Base-by-base conservation (phyloP, 2,888 invertebrate genomes). In the Hydriomena furcata region DNA sequence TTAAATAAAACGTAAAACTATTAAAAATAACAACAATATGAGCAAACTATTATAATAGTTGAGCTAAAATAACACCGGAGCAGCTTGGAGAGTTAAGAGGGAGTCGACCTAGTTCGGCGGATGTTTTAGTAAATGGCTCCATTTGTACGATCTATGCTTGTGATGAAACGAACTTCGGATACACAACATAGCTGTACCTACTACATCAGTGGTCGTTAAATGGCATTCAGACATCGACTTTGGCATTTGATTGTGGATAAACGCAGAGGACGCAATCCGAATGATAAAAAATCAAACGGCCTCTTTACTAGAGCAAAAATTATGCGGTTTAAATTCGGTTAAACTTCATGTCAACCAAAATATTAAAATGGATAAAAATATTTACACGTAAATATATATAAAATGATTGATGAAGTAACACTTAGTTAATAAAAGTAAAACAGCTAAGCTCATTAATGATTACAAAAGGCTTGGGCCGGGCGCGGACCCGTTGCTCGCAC, bases 381-480 rank as follows among this genome's bases (percentile, higher is more conserved):
- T 88, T 79, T 87, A 89, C 84, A 88, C 69, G 78, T 79, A 82
- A 61, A 79, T 78, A 85, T 82, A 86, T 84, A 85, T 88, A 87
- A 84, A 87, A 88, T 84, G 88, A 88, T 86, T 84, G 88, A 89
- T 84, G 89, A 84, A 82, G 81, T 89, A 89, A 90, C 89, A 89
- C 89, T 89, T 89, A 89, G 45, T 45, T 74, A 81, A 84, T 87
- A 89, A 89, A 88, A 85, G 79, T 88, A 88, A 88, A 89, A 89
- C 82, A 88, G 89, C 88, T 90, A 90, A 90, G 89, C 89, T 90
- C 89, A 88, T 89, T 84, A 80, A 88, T 84, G 87, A 87, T 88
- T 86, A 85, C 78, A 85, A 78, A 79, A 84, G 86, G 89, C 87
- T 77, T 73, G 76, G 83, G 80, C 82, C 71, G 76, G 83, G 79